phyloP scores from a whole-genome alignment of 2,888 invertebrate genomes.

The Heliconius ethilla region DNA sequence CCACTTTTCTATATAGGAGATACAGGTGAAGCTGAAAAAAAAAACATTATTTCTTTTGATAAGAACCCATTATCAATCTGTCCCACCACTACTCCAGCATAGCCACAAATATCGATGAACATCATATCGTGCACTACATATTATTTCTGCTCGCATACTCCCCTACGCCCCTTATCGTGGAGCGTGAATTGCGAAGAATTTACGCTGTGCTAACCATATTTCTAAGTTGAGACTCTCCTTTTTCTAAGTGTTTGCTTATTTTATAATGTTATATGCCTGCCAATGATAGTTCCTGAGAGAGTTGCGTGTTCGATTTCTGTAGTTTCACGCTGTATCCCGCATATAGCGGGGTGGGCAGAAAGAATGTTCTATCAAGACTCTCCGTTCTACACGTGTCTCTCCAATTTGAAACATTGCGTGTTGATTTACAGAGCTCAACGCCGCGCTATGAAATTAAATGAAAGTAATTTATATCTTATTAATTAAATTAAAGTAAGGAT shows the following conservation, averaged over 20 bases:
- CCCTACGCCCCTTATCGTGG: slow-evolving; percentile 20
- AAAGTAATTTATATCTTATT: not conserved
- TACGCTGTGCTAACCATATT: slow-evolving; percentile 25
- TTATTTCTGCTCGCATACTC: slow-evolving; percentile 25
- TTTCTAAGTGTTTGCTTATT: slow-evolving; percentile 12
- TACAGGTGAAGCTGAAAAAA: not conserved
- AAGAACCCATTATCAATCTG: not conserved
- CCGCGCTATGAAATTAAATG: not conserved
- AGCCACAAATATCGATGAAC: not conserved
- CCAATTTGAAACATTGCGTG: not conserved
- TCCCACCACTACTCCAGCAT: not conserved
- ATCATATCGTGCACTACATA: slow-evolving; percentile 14
- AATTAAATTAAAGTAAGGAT: not conserved
- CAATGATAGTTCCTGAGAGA: not conserved
- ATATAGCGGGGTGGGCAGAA: not conserved
- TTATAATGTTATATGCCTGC: not conserved
- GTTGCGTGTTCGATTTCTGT: not conserved
- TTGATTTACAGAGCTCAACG: not conserved
- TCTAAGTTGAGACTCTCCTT: slow-evolving; percentile 26
- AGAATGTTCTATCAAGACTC: not conserved
- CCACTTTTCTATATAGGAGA: too few species aligned
- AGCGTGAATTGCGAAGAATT: slow-evolving; percentile 29
- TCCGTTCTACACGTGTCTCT: not conserved
- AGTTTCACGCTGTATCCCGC: too few species aligned
- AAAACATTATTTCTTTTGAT: not conserved